Percentiles rank a stretch among this genome's conserved stretches.
Conservation (phyloP, 2,888 invertebrate species). For the Rhorus exstirpatorius region DNA sequence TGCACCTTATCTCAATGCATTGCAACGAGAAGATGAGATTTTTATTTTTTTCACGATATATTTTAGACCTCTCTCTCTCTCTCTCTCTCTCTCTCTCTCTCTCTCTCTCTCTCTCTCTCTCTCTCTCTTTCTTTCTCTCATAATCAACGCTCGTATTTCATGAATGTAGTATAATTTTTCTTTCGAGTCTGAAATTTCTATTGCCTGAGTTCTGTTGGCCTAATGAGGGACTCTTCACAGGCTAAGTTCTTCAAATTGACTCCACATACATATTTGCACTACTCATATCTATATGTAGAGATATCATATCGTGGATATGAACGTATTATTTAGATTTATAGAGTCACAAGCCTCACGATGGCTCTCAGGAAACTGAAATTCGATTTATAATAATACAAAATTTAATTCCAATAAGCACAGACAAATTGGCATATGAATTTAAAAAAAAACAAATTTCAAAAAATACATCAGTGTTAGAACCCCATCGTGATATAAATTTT, state of each 20-base stretch:
- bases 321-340: no score
- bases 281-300: no score
- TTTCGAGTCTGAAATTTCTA: constrained; percentile 35
- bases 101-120: neutral
- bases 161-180: neutral
- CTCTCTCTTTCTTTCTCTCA: neutral
- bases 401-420: no score
- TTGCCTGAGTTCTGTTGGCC: constrained; percentile 38
- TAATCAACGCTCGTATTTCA: constrained; percentile 50
- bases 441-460: no score
- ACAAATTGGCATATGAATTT: no score
- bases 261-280: neutral
- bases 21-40: constrained; percentile 57
- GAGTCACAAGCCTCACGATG: neutral
- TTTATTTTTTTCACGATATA: constrained; percentile 43
- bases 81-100: neutral
- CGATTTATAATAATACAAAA: no score
- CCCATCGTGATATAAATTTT: no score
- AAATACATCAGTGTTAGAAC: no score
- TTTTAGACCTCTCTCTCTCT: constrained; percentile 22
- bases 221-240: constrained; percentile 46
- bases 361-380: no score
- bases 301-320: neutral
- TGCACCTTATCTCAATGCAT: constrained; percentile 66
- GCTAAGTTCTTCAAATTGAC: constrained; percentile 42